Evolutionary conservation across 2,888 invertebrate species (phyloP).

Genomic region (Abrostola triplasia): DNA sequence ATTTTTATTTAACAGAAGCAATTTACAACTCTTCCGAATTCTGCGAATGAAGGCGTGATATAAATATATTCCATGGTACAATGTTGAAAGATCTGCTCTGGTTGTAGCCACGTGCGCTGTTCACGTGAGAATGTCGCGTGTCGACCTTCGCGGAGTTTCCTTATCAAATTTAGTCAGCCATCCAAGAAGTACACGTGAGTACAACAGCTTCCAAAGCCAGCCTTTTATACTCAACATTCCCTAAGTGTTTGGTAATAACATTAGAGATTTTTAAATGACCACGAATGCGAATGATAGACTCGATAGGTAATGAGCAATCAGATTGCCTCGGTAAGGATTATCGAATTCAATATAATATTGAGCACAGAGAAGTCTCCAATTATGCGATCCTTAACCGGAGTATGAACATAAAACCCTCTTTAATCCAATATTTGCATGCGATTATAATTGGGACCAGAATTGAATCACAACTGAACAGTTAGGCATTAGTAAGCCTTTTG

Average conservation of each 20-base stretch:
- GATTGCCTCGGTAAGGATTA: constrained; percentile 4
- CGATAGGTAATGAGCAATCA: constrained; percentile 3
- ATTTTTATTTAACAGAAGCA: too few species aligned
- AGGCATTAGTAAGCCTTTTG: constrained; percentile 38
- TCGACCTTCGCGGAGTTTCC: neutral
- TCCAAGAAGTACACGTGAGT: neutral
- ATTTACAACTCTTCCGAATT: too few species aligned
- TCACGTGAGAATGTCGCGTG: neutral
- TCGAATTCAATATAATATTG: constrained; percentile 11
- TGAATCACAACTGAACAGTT: constrained; percentile 25
- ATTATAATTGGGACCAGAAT: constrained; percentile 35
- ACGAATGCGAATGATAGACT: neutral
- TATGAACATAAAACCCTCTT: constrained; percentile 36
- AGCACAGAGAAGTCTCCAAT: constrained; percentile 23
- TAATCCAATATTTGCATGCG: constrained; percentile 49
- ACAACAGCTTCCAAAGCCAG: neutral
- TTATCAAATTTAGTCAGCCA: neutral
- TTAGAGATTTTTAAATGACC: neutral
- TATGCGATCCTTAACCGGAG: constrained; percentile 22
- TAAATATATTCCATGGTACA: too few species aligned
- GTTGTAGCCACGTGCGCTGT: neutral
- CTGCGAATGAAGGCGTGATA: too few species aligned
- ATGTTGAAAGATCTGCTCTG: too few species aligned
- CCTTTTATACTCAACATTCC: neutral
- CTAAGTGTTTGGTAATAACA: neutral